Evolutionary conservation across 2,113 vertebrate genomes (phyloP), one percentile per base, ranked within the genome.

Genomic region (Axis porcinus): DNA sequence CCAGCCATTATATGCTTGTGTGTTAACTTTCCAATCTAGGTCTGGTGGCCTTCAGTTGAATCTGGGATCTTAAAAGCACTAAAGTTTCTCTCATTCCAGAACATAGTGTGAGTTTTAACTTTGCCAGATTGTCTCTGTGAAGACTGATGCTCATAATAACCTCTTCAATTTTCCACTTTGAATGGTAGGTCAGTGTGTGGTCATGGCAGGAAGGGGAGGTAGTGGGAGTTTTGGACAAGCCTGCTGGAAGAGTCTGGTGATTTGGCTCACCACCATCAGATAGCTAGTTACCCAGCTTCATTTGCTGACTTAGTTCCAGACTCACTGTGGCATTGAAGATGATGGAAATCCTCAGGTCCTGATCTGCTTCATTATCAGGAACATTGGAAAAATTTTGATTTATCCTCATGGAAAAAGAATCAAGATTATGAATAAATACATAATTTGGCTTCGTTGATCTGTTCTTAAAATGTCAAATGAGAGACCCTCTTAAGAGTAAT

Each of bases 381-480:
- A 84, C 86, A 74, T 64, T 19, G 88, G 50, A 94, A 15, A 94
- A n/a, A 30, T 54, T 89, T 83, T 89, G 11, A 86, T n/a, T 45
- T 81, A 52, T 52, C 40, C 27, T 47, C 57, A 30, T 40, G 45
- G 52, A 9, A 91, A 91, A 78, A 93, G 40, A 91, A 74, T 7
- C 83, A 52, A 92, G 21, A 55, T 55, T 76, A 36, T 86, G 36
- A 84, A 87, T 55, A 90, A 70, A 88, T 79, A 78, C 4, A 36
- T 25, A 36, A 60, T 52, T 60, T 83, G 36, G 25, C 82, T n/a
- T 70, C 50, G 70, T 60, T 89, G 25, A n/a, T 91, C 33, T 50
- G 12, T 93, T 82, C 55, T 89, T 91, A 92, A 93, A 86, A 96
- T 94, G 36, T 70, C 70, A 91, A 13, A 95, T 62, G 36, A 94